Percentiles rank a stretch among this genome's conserved stretches.
phyloP scores from a whole-genome alignment of 2,888 invertebrate species.

The Pterobdella sp. region DNA sequence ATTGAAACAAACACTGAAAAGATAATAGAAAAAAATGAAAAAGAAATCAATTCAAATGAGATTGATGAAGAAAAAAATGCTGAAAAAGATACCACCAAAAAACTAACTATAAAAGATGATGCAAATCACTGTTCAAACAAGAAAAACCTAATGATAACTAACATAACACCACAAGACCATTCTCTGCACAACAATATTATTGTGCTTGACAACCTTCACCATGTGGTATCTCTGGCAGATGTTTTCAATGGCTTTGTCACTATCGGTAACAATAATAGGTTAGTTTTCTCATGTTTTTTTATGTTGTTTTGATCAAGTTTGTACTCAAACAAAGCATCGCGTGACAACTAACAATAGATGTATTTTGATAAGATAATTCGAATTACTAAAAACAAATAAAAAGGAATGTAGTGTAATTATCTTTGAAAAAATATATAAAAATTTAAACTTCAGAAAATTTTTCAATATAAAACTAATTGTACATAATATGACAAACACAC shows the following conservation, averaged over 20 bases:
- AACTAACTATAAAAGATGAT: no score
- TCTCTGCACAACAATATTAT: constrained; percentile 74
- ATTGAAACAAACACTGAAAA: background rate
- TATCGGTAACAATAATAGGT: constrained; percentile 64
- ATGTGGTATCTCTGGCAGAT: constrained; percentile 78
- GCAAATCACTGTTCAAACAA: background rate
- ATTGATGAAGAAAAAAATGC: no score
- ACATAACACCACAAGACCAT: background rate
- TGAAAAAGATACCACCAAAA: no score
- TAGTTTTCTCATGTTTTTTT: constrained; percentile 53
- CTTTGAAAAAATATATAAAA: no score
- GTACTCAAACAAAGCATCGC: no score
- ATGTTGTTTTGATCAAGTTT: no score
- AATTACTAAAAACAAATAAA: no score
- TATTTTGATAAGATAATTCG: no score
- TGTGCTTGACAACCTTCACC: constrained; percentile 87
- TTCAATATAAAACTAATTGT: no score
- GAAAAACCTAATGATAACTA: background rate
- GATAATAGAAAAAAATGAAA: background rate
- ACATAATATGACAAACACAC: constrained; percentile 32
- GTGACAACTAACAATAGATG: no score
- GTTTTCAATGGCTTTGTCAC: constrained; percentile 68
- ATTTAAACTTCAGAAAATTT: no score
- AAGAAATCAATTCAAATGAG: background rate
- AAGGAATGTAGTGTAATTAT: no score